These are phyloP conservation scores for Agrotis clavis DNA, from an alignment of 2,888 invertebrate genomes.

Conservation along the genomic window DNA sequence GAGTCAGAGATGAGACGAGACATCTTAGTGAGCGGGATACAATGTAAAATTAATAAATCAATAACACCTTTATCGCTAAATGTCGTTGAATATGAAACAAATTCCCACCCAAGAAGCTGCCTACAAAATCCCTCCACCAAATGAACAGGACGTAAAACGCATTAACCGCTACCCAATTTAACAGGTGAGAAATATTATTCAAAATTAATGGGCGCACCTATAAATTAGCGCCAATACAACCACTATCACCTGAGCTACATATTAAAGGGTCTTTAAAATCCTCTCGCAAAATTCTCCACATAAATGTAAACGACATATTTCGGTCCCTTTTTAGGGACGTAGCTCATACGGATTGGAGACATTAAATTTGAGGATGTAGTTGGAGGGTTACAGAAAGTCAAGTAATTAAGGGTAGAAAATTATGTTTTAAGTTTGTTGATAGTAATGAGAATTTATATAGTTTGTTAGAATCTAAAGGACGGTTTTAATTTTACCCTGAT, in stretches of 20 bases:
- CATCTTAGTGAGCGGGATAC: no score
- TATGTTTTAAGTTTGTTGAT: conserved; percentile 56
- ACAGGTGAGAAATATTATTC: conserved; percentile 64
- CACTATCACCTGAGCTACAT: conserved; percentile 66
- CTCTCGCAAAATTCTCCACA: conserved; percentile 60
- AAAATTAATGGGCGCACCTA: conserved; percentile 63
- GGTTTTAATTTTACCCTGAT: conserved; percentile 13
- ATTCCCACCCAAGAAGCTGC: conserved; percentile 36
- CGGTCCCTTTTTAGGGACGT: conserved; percentile 64
- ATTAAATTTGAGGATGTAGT: conserved; percentile 57
- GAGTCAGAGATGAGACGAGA: no score
- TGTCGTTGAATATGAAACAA: conserved; percentile 13
- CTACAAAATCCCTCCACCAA: conserved; percentile 52
- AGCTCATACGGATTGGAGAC: conserved; percentile 60
- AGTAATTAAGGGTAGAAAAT: conserved; percentile 41
- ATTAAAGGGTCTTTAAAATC: conserved; percentile 67
- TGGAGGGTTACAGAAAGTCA: conserved; percentile 40
- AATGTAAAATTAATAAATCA: no score
- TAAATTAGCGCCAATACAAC: conserved; percentile 67
- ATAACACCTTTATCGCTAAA: not conserved
- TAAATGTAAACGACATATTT: conserved; percentile 68
- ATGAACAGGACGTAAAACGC: conserved; percentile 65
- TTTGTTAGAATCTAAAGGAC: conserved; percentile 43
- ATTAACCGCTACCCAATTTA: conserved; percentile 61
- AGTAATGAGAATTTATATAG: conserved; percentile 45